phyloP scores from a whole-genome alignment of 2,888 invertebrate species.

The Danaus chrysippus region DNA sequence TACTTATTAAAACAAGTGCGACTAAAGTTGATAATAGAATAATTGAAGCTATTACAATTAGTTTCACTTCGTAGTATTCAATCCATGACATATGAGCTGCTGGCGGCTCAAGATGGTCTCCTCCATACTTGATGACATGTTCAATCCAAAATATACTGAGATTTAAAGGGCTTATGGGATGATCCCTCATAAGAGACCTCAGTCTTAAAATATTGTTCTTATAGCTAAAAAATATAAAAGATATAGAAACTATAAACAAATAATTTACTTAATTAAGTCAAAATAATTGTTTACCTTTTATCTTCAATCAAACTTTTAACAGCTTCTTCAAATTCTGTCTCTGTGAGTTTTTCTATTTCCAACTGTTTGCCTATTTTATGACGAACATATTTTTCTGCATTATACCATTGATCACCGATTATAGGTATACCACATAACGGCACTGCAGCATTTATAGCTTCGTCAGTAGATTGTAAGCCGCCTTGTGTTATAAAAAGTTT shows the following conservation, averaged over 20 bases:
- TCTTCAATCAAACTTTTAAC: slow-evolving; percentile 36
- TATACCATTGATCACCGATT: slow-evolving; percentile 56
- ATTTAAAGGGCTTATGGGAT: slow-evolving; percentile 38
- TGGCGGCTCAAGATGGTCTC: slow-evolving; percentile 7
- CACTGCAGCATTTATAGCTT: slow-evolving; percentile 53
- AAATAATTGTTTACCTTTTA: slow-evolving; percentile 31
- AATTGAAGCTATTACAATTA: slow-evolving; percentile 24
- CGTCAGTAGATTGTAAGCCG: slow-evolving; percentile 59
- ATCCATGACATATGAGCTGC: slow-evolving; percentile 10
- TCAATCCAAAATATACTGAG: slow-evolving; percentile 74
- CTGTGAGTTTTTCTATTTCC: slow-evolving; percentile 39
- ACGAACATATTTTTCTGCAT: slow-evolving; percentile 43
- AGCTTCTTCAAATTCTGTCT: slow-evolving; percentile 36
- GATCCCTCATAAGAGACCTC: slow-evolving; percentile 31
- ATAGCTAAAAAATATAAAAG: slow-evolving; percentile 27
- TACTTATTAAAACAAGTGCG: slow-evolving; percentile 8
- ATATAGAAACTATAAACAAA: no score
- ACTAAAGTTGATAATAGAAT: slow-evolving; percentile 10
- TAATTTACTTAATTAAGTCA: background rate
- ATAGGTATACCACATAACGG: slow-evolving; percentile 59
- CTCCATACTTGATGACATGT: slow-evolving; percentile 56
- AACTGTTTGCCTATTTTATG: slow-evolving; percentile 45
- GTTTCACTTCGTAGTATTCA: slow-evolving; percentile 26
- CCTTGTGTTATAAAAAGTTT: slow-evolving; percentile 60
- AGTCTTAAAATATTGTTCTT: slow-evolving; percentile 32